Conservation (phyloP, 2,888 invertebrate species). For the Stenchaetothrips biformis region DNA sequence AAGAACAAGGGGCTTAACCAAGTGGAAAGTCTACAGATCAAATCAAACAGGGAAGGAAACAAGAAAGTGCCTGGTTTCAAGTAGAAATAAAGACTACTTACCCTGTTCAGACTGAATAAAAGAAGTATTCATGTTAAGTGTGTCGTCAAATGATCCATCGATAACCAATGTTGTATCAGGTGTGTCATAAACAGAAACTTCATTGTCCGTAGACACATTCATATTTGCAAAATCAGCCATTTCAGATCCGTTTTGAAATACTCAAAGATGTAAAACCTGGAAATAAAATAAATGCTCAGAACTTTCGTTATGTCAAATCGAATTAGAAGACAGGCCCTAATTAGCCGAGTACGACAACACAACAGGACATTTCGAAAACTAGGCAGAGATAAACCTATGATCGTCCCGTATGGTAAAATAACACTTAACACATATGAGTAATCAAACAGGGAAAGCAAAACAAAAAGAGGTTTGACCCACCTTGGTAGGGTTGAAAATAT, state of each 20-base stretch:
- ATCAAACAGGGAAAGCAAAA: too few relatives aligned
- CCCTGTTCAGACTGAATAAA: not conserved
- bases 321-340: too few relatives aligned
- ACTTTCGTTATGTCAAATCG: too few relatives aligned
- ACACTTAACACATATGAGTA: too few relatives aligned
- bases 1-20: not conserved
- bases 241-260: not conserved
- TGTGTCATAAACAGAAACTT: not conserved
- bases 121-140: not conserved
- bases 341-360: not conserved
- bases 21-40: not conserved
- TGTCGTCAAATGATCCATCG: not conserved
- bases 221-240: slow-evolving; percentile 17
- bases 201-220: slow-evolving; percentile 9
- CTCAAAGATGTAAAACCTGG: not conserved
- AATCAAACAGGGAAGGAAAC: too few relatives aligned
- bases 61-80: not conserved
- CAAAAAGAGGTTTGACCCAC: too few relatives aligned
- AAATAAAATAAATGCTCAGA: not conserved
- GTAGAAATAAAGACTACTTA: not conserved
- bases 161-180: not conserved
- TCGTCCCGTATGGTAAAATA: not conserved
- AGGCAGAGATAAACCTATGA: not conserved
- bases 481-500: too few relatives aligned
- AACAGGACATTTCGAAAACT: not conserved